These are phyloP conservation scores for Amphiura filiformis DNA, from an alignment of 35 echinoderm and acorn worm genomes.

Conservation along the genomic window DNA sequence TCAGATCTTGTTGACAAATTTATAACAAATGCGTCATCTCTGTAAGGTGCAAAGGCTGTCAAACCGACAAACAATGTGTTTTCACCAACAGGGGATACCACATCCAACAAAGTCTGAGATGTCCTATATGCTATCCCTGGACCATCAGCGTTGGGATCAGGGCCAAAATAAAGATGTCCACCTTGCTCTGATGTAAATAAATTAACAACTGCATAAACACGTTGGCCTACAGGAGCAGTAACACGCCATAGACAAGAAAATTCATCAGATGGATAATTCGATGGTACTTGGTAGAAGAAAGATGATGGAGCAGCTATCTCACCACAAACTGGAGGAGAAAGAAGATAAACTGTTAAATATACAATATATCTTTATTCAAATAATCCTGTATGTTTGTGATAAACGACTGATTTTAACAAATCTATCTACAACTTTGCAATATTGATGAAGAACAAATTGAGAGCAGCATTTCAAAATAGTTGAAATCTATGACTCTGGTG, in stretches of 20 bases:
- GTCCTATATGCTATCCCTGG: background rate
- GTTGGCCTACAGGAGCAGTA: background rate
- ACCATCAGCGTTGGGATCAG: too few relatives aligned
- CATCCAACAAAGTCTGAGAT: background rate
- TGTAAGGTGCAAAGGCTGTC: background rate
- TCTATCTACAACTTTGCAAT: too few relatives aligned
- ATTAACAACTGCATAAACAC: background rate
- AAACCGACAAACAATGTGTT: background rate
- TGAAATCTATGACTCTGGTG: too few relatives aligned
- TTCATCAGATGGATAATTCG: background rate
- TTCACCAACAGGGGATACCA: background rate
- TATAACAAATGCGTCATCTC: background rate
- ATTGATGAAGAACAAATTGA: too few relatives aligned
- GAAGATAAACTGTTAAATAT: too few relatives aligned
- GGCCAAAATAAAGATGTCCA: background rate
- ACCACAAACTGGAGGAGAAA: too few relatives aligned
- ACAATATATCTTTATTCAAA: too few relatives aligned
- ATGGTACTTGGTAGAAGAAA: background rate
- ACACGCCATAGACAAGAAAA: background rate
- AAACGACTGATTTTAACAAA: too few relatives aligned
- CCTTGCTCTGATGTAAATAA: background rate
- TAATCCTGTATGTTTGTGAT: too few relatives aligned
- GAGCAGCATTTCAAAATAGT: too few relatives aligned
- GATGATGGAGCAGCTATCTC: too few relatives aligned
- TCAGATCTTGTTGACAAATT: background rate